Evolutionary conservation across 1,140 invertebrate genomes (phyloP).

Genomic region (Andricus grossulariae): DNA sequence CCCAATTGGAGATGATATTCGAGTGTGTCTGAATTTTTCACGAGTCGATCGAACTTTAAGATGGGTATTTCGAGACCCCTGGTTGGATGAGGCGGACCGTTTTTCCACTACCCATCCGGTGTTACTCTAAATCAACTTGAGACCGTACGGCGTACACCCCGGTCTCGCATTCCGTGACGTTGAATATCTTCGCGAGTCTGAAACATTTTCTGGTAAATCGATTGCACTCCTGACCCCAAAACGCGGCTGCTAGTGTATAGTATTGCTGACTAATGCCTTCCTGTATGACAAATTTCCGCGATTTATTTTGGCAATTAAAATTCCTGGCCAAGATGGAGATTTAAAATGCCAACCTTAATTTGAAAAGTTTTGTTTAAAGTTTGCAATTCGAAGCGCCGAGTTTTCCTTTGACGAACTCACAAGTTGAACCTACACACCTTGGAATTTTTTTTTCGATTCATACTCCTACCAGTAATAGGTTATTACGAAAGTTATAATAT

Average conservation of each 20-base stretch:
- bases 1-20: neutral
- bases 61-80: conserved; percentile 32
- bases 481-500: too few relatives aligned
- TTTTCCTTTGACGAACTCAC: too few relatives aligned
- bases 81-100: conserved; percentile 10
- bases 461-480: too few relatives aligned
- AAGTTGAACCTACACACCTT: too few relatives aligned
- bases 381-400: too few relatives aligned
- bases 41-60: conserved; percentile 4
- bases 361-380: too few relatives aligned
- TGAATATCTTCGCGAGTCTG: neutral
- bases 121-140: conserved; percentile 31
- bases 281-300: neutral
- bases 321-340: neutral
- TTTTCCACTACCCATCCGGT: conserved; percentile 13
- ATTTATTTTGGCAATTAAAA: neutral
- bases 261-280: neutral
- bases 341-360: neutral
- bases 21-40: conserved; percentile 38
- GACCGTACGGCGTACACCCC: neutral
- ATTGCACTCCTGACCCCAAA: conserved; percentile 17
- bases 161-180: conserved; percentile 2
- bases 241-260: neutral
- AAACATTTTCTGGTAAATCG: conserved; percentile 11
- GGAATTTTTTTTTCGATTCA: too few relatives aligned